Conservation (phyloP, 2,797 vertebrate genomes). For the Triplophysa bombifrons region DNA sequence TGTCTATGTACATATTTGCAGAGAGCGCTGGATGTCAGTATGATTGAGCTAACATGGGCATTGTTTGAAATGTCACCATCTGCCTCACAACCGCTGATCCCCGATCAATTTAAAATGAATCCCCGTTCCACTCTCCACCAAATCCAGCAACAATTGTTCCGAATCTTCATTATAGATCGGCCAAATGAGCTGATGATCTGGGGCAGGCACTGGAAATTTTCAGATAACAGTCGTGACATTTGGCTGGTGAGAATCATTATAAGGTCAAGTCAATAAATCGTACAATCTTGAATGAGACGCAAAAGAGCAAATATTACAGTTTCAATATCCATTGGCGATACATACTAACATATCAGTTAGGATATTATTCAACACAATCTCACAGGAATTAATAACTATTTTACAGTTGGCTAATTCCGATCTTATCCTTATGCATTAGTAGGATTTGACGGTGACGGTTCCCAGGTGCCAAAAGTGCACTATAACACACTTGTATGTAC, state of each 20-base stretch:
- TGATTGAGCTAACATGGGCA: slow-evolving; percentile 59
- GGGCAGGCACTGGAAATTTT: slow-evolving; percentile 50
- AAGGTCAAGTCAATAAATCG: slow-evolving; percentile 20
- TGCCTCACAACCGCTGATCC: slow-evolving; percentile 58
- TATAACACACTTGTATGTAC: too few relatives aligned
- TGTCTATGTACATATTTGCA: slow-evolving; percentile 51
- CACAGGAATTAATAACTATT: not conserved
- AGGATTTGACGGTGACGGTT: too few relatives aligned
- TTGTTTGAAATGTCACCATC: slow-evolving; percentile 63
- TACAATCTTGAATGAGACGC: not conserved
- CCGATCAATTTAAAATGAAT: slow-evolving; percentile 63
- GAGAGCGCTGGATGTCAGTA: slow-evolving; percentile 34
- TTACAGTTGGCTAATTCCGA: too few relatives aligned
- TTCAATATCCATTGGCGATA: not conserved
- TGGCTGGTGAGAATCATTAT: slow-evolving; percentile 37
- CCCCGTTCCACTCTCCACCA: slow-evolving; percentile 51
- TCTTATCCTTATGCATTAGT: not conserved
- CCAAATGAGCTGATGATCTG: slow-evolving; percentile 60
- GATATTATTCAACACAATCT: not conserved
- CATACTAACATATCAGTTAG: not conserved
- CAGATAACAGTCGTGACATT: slow-evolving; percentile 47
- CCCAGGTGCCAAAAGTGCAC: too few relatives aligned
- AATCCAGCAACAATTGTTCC: slow-evolving; percentile 52
- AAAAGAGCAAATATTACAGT: not conserved
- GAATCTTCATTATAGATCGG: slow-evolving; percentile 61